phyloP scores from a whole-genome alignment of 2,113 vertebrate species.

The Petroica traversi region DNA sequence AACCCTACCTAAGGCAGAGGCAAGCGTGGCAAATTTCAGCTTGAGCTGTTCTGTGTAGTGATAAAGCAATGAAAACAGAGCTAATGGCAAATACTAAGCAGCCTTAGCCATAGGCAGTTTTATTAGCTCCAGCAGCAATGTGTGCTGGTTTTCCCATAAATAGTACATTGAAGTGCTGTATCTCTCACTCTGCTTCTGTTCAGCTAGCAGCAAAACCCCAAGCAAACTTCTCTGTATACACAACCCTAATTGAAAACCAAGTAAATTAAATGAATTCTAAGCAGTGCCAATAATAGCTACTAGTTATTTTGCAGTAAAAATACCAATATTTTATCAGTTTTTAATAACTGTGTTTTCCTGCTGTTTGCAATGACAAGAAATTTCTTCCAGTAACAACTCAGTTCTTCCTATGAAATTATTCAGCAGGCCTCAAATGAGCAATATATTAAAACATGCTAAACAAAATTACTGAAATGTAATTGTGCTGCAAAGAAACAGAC shows the following conservation, averaged over 20 bases:
- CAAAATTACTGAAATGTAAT: constrained; percentile 29
- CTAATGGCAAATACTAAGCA: constrained; percentile 34
- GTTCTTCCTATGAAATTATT: constrained; percentile 4
- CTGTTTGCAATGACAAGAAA: constrained; percentile 1
- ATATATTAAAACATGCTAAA: background rate
- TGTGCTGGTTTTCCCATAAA: background rate
- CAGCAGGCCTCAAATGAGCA: background rate
- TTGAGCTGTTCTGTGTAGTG: background rate
- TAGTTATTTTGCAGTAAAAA: constrained; percentile 33
- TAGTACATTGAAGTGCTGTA: background rate
- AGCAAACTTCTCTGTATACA: constrained; percentile 8
- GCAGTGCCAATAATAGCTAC: constrained; percentile 7
- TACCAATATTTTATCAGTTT: constrained; percentile 9
- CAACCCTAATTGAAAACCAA: constrained; percentile 37
- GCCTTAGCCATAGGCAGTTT: constrained; percentile 2
- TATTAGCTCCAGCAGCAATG: background rate
- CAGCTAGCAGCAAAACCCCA: constrained; percentile 21
- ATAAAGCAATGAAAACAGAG: constrained; percentile 5
- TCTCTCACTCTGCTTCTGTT: background rate
- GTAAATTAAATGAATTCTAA: constrained; percentile 3
- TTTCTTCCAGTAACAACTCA: background rate
- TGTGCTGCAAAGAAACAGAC: constrained; percentile 13
- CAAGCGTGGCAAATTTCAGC: background rate
- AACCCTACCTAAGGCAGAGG: background rate
- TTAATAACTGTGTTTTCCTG: constrained; percentile 33